phyloP scores from a whole-genome alignment of 2,888 invertebrate species.

The Pasiphila rectangulata region DNA sequence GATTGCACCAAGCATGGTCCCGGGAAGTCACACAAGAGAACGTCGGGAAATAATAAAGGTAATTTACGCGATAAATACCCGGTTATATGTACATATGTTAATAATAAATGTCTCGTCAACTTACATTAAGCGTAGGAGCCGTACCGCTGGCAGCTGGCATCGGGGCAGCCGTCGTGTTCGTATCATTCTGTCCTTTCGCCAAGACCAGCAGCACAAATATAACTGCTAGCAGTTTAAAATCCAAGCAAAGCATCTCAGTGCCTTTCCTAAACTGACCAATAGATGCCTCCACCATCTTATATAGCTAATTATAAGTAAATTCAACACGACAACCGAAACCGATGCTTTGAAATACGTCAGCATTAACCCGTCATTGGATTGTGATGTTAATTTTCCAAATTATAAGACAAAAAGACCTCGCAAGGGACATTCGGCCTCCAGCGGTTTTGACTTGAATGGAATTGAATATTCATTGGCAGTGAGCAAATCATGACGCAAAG shows the following conservation, averaged over 20 bases:
- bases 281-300: conserved; percentile 19
- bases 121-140: conserved; percentile 1
- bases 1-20: no score
- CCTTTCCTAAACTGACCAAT: conserved; percentile 27
- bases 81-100: no score
- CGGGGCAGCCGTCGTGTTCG: conserved; percentile 21
- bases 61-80: no score
- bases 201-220: conserved; percentile 36
- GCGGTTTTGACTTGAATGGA: conserved; percentile 27
- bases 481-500: conserved; percentile 20
- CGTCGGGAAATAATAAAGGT: no score
- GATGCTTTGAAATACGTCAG: conserved; percentile 16
- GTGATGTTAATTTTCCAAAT: conserved; percentile 32
- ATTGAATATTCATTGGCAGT: conserved; percentile 40
- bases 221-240: conserved; percentile 37
- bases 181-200: conserved; percentile 34
- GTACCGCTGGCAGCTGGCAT: conserved; percentile 6
- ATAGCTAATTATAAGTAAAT: conserved; percentile 24
- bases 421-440: no score
- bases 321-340: conserved; percentile 23
- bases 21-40: no score
- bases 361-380: conserved; percentile 23
- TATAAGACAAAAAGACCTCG: conserved; percentile 28
- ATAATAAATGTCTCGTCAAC: no score
- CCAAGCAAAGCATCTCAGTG: conserved; percentile 36